A percentile compares a stretch with the other conserved stretches of the same genome.
phyloP scores from a whole-genome alignment of 2,888 invertebrate genomes.

The Hylaea fasciaria region DNA sequence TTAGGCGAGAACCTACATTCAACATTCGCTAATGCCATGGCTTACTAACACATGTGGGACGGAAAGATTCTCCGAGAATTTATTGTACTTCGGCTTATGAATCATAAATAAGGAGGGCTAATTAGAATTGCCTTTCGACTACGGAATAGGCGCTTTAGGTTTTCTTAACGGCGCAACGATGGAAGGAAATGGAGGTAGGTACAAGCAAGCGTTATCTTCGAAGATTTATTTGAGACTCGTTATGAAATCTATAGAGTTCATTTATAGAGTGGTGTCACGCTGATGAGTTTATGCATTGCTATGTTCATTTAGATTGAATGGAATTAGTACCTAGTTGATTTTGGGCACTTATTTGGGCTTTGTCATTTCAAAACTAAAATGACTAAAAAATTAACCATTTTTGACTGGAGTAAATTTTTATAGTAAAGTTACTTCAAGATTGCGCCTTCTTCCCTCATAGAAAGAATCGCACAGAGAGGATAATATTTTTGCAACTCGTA shows the following conservation, averaged over 20 bases:
- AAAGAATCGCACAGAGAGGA: too few relatives aligned
- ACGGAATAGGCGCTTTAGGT: constrained; percentile 56
- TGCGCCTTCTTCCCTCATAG: too few relatives aligned
- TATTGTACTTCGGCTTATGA: constrained; percentile 84
- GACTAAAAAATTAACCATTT: too few relatives aligned
- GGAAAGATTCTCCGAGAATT: constrained; percentile 81
- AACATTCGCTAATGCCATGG: constrained; percentile 81
- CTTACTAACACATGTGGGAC: constrained; percentile 83
- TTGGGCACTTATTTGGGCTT: too few relatives aligned
- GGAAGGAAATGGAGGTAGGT: constrained; percentile 37
- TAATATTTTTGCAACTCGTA: too few relatives aligned
- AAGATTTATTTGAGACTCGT: constrained; percentile 18
- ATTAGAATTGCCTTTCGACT: constrained; percentile 76
- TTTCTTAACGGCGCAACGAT: constrained; percentile 50
- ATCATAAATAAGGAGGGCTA: constrained; percentile 83
- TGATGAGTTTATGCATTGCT: neutral
- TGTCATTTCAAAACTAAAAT: too few relatives aligned
- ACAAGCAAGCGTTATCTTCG: constrained; percentile 36
- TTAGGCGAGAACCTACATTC: constrained; percentile 83
- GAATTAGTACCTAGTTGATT: too few relatives aligned
- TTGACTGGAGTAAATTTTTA: too few relatives aligned
- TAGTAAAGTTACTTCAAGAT: too few relatives aligned
- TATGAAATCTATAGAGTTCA: constrained; percentile 5
- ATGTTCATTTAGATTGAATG: too few relatives aligned
- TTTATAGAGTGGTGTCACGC: neutral